phyloP scores from a whole-genome alignment of 2,113 vertebrate species.

The Donacobius atricapilla region DNA sequence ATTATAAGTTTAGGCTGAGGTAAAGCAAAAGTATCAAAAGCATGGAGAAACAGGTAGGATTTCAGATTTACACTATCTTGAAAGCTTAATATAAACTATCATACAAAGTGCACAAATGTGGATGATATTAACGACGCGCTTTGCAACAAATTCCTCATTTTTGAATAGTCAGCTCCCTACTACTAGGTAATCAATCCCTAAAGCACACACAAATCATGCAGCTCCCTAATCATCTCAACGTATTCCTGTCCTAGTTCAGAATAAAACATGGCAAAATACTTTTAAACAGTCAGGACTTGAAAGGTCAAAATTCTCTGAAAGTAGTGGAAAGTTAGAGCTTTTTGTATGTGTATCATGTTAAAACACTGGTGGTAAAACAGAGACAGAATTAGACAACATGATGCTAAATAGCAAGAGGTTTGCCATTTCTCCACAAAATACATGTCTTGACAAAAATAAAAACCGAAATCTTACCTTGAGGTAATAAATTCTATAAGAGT shows the following conservation, averaged over 20 bases:
- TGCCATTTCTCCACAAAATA: background rate
- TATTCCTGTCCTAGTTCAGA: background rate
- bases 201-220: background rate
- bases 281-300: background rate
- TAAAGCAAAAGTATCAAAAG: background rate
- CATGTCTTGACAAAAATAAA: background rate
- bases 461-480: constrained; percentile 81
- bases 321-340: background rate
- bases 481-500: constrained; percentile 97
- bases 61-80: background rate
- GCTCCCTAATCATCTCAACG: background rate
- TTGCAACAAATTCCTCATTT: background rate
- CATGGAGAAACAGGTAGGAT: background rate
- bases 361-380: background rate
- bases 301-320: background rate
- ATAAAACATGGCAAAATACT: background rate
- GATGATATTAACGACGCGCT: background rate
- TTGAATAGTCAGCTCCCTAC: background rate
- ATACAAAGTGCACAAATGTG: background rate
- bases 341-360: background rate
- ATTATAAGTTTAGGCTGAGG: background rate
- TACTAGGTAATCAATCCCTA: background rate
- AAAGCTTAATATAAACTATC: background rate
- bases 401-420: background rate
- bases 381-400: background rate